A percentile compares a stretch with the other conserved stretches of the same genome.
These are phyloP conservation scores for Muricea muricata DNA, from an alignment of 92 coral and sea anemone species.

Conservation along the genomic window DNA sequence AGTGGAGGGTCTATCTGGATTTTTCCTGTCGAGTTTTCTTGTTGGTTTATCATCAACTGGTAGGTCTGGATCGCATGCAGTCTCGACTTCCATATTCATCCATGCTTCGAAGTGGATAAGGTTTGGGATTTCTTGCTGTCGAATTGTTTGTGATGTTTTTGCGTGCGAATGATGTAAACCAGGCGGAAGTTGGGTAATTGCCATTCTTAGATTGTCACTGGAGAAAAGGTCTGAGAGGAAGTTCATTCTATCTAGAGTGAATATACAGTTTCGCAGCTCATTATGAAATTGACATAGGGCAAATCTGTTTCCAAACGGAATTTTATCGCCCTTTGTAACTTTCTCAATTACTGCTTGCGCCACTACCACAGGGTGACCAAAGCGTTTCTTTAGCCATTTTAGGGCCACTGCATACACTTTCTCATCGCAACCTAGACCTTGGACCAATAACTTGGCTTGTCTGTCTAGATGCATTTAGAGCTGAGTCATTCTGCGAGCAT, in stretches of 20 bases:
- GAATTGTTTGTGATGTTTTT: not conserved
- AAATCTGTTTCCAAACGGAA: not conserved
- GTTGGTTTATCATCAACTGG: not conserved
- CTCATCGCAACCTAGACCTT: not conserved
- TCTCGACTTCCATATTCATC: not conserved
- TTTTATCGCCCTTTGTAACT: not conserved
- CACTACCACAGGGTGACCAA: conserved; percentile 13
- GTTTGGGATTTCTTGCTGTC: not conserved
- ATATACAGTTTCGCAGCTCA: not conserved
- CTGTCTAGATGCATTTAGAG: not conserved
- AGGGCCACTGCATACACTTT: conserved; percentile 1
- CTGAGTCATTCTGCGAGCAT: not conserved
- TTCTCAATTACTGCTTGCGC: conserved; percentile 7
- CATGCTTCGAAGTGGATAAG: not conserved
- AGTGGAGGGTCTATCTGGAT: not conserved
- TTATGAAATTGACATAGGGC: not conserved
- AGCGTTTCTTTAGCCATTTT: conserved; percentile 6
- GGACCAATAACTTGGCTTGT: conserved; percentile 1
- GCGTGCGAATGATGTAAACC: conserved; percentile 1
- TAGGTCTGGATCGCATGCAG: not conserved
- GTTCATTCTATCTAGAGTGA: not conserved
- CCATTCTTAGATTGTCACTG: not conserved
- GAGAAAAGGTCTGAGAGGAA: not conserved
- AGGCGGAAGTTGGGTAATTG: not conserved
- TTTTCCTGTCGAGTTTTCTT: not conserved